These are phyloP conservation scores for Netelia fuscicornis DNA, from an alignment of 2,888 invertebrate genomes.

Conservation along the genomic window DNA sequence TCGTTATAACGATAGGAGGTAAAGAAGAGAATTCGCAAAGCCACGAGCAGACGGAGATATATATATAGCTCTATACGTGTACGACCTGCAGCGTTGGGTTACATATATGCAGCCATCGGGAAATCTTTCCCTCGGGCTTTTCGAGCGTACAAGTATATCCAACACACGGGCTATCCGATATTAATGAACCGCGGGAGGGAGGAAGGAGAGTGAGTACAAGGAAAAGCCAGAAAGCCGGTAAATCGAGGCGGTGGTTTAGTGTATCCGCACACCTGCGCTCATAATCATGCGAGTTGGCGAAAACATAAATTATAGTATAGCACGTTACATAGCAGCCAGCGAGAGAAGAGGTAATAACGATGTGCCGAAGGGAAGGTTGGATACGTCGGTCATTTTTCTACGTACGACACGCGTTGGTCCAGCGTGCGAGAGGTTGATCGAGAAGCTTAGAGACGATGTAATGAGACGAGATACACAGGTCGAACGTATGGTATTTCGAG, in stretches of 20 bases:
- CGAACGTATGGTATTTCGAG: slow-evolving; percentile 67
- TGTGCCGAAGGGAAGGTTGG: slow-evolving; percentile 41
- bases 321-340: slow-evolving; percentile 6
- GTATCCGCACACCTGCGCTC: slow-evolving; percentile 8
- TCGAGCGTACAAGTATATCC: slow-evolving; percentile 18
- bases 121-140: slow-evolving; percentile 43
- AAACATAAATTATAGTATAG: slow-evolving; percentile 44
- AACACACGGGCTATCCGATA: slow-evolving; percentile 24
- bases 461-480: slow-evolving; percentile 80
- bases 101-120: slow-evolving; percentile 14
- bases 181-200: slow-evolving; percentile 28
- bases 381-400: slow-evolving; percentile 73
- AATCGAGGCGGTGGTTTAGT: slow-evolving; percentile 32
- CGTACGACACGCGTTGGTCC: slow-evolving; percentile 74
- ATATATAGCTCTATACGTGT: background rate
- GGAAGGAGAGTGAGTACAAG: slow-evolving; percentile 23
- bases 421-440: slow-evolving; percentile 76
- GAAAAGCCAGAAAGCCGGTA: slow-evolving; percentile 58
- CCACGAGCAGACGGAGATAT: background rate
- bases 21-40: slow-evolving; percentile 6
- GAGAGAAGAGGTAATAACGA: background rate
- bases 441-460: slow-evolving; percentile 77
- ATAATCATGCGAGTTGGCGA: slow-evolving; percentile 47
- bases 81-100: background rate
- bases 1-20: slow-evolving; percentile 18